phyloP scores from a whole-genome alignment of 2,113 vertebrate species.

The Albula goreensis region DNA sequence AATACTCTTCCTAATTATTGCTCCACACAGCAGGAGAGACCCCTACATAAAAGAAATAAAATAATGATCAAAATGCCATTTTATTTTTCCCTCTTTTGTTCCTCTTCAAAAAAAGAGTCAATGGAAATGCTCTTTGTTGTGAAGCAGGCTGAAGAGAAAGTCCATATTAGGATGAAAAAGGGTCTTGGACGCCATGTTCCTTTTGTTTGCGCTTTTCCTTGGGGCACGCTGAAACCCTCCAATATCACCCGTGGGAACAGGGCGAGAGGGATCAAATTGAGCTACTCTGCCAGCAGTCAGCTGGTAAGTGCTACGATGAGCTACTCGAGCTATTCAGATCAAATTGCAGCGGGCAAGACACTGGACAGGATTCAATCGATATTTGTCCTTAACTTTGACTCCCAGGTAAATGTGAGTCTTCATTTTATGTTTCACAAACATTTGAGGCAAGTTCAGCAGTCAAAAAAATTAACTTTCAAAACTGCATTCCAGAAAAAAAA shows the following conservation, averaged over 20 bases:
- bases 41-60: constrained; percentile 40
- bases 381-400: no score
- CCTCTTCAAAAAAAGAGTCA: constrained; percentile 25
- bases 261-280: neutral
- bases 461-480: neutral
- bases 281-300: no score
- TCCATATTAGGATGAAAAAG: constrained; percentile 13
- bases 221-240: neutral
- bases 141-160: constrained; percentile 16
- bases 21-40: constrained; percentile 37
- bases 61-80: constrained; percentile 37
- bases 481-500: neutral
- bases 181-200: neutral
- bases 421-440: no score
- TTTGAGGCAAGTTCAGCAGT: no score
- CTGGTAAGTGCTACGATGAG: neutral
- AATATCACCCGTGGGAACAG: neutral
- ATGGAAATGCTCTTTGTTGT: constrained; percentile 30
- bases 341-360: neutral
- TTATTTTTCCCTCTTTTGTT: constrained; percentile 30
- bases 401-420: no score
- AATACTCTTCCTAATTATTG: constrained; percentile 59
- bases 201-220: neutral
- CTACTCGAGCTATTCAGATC: neutral
- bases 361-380: no score